Evolutionary conservation across 1,140 invertebrate species (phyloP).

Genomic region (Drosophila lacteicornis): DNA sequence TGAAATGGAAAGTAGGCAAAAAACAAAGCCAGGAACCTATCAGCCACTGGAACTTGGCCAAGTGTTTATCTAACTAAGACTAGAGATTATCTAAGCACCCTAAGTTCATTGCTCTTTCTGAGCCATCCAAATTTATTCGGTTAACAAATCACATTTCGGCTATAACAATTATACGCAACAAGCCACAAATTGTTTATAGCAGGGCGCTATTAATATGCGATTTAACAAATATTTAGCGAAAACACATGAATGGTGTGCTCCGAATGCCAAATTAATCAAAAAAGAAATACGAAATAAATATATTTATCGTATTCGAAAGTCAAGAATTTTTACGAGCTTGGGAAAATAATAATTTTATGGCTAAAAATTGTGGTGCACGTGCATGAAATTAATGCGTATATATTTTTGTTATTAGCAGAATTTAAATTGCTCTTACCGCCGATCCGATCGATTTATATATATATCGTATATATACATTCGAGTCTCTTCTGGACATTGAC

Average conservation of each 20-base stretch:
- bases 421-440: slow-evolving; percentile 74
- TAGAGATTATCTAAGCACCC: background rate
- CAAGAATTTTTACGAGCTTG: slow-evolving; percentile 82
- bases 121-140: slow-evolving; percentile 15
- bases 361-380: slow-evolving; percentile 74
- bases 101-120: slow-evolving; percentile 39
- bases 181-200: slow-evolving; percentile 60
- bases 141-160: slow-evolving; percentile 30
- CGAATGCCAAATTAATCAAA: slow-evolving; percentile 65
- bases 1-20: slow-evolving; percentile 58
- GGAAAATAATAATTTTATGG: slow-evolving; percentile 83
- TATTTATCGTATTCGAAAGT: slow-evolving; percentile 75
- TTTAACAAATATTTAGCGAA: slow-evolving; percentile 84
- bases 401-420: slow-evolving; percentile 79
- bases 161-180: slow-evolving; percentile 43
- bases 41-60: slow-evolving; percentile 36
- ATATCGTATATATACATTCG: background rate
- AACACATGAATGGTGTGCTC: slow-evolving; percentile 60
- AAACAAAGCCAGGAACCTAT: slow-evolving; percentile 13
- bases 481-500: slow-evolving; percentile 15
- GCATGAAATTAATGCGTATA: slow-evolving; percentile 76
- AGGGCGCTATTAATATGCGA: slow-evolving; percentile 82
- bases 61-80: background rate
- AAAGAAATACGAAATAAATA: slow-evolving; percentile 20
- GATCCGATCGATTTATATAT: slow-evolving; percentile 61